Evolutionary conservation across 37 sponge, comb jelly and placozoan genomes (phyloP), one percentile per base, ranked within the genome.

Genomic region (Ephydatia muelleri): DNA sequence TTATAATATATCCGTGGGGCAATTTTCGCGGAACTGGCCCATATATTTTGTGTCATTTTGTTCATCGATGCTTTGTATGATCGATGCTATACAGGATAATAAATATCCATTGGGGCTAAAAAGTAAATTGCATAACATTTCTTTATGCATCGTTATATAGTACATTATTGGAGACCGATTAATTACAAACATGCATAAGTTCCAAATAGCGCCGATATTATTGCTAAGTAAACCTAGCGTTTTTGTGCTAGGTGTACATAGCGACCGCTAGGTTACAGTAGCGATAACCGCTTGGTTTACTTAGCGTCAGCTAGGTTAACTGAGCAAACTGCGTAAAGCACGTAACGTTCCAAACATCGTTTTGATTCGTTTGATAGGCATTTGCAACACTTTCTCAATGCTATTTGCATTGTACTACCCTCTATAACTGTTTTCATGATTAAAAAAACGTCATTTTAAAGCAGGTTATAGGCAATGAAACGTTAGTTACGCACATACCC

Each of bases 161-260:
- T n/a, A n/a, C n/a, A n/a, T n/a, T n/a, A n/a, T n/a, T n/a, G n/a
- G n/a, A n/a, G n/a, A n/a, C n/a, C n/a, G n/a, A n/a, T n/a, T n/a
- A n/a, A n/a, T n/a, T n/a, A n/a, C n/a, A n/a, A n/a, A n/a, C n/a
- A n/a, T n/a, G n/a, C n/a, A n/a, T n/a, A n/a, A n/a, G n/a, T n/a
- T n/a, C 35, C 27, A 27, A 27, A 12, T 22, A 35, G 38, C 76
- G 22, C 76, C 38, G 76, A 13, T 37, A 32, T 22, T 22, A 37
- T 27, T 27, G 38, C 34, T 76, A 36, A 27, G 38, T 38, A 37
- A 27, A 35, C 27, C 38, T 27, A 27, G 38, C 26, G 76, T 76
- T 36, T 76, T 37, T 71, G 72, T 71, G 72, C 33, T 31, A 71
- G 72, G 32, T 34, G 72, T 33, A 57, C 57, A 57, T 11, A 57